Evolutionary conservation across 2,888 invertebrate species (phyloP).

Genomic region (Drosophila lutescens): DNA sequence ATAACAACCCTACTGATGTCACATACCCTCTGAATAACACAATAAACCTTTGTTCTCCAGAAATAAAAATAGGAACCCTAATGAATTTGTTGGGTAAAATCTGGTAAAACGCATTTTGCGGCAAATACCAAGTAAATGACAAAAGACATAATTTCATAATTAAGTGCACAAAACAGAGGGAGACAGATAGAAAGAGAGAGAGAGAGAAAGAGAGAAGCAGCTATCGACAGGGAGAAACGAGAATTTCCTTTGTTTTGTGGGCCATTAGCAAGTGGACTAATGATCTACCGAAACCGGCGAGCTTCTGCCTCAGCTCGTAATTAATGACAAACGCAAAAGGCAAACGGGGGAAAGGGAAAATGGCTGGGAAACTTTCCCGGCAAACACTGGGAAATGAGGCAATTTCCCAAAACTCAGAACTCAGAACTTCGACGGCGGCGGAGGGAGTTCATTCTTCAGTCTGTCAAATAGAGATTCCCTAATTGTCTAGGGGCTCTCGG

Average conservation of each 20-base stretch:
- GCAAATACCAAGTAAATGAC: slow-evolving; percentile 30
- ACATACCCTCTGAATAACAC: background rate
- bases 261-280: slow-evolving; percentile 58
- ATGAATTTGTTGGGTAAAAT: slow-evolving; percentile 25
- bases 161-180: slow-evolving; percentile 28
- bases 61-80: slow-evolving; percentile 4
- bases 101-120: slow-evolving; percentile 41
- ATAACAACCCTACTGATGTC: background rate
- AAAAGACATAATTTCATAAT: slow-evolving; percentile 44
- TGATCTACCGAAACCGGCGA: slow-evolving; percentile 58
- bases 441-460: slow-evolving; percentile 30
- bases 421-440: slow-evolving; percentile 22
- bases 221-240: slow-evolving; percentile 34
- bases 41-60: background rate
- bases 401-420: slow-evolving; percentile 39
- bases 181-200: slow-evolving; percentile 11
- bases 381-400: slow-evolving; percentile 43
- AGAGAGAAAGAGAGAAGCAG: background rate
- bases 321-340: slow-evolving; percentile 32
- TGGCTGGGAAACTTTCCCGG: slow-evolving; percentile 20
- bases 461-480: slow-evolving; percentile 39
- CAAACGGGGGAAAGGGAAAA: background rate
- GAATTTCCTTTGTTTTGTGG: slow-evolving; percentile 34
- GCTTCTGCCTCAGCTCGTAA: slow-evolving; percentile 30
- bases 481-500: slow-evolving; percentile 17